Percentiles rank a stretch among this genome's conserved stretches.
These are phyloP conservation scores for Corythornis vintsioides DNA, from an alignment of 2,113 vertebrate species.

Conservation along the genomic window DNA sequence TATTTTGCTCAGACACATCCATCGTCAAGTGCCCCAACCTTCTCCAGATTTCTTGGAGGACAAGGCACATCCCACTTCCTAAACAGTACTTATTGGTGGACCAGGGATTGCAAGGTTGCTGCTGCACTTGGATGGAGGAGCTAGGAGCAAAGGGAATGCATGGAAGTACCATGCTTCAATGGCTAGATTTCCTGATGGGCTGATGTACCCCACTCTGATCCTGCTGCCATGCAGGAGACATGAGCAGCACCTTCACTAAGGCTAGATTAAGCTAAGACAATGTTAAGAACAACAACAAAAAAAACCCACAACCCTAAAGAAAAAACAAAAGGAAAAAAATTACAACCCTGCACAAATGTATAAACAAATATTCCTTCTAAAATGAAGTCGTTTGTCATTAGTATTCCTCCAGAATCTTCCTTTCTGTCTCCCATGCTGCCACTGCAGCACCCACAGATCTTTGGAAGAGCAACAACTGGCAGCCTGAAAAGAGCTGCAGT, in stretches of 20 bases:
- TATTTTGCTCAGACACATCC: background rate
- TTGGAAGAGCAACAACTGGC: background rate
- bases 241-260: fast-evolving
- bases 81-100: background rate
- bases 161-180: fast-evolving
- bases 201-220: background rate
- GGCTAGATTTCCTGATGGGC: background rate
- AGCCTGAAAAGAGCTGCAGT: background rate
- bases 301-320: background rate
- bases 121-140: background rate
- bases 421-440: background rate
- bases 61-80: background rate
- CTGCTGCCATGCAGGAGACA: background rate
- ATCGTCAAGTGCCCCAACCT: background rate
- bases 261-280: background rate
- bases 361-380: background rate
- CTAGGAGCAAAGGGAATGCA: background rate
- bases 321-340: background rate
- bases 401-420: background rate
- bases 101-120: background rate
- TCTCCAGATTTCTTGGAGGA: background rate
- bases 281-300: background rate
- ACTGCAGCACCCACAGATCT: background rate
- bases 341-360: background rate
- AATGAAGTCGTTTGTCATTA: background rate